These are phyloP conservation scores for Coenonympha glycerion DNA, from an alignment of 2,888 invertebrate species.

Conservation along the genomic window DNA sequence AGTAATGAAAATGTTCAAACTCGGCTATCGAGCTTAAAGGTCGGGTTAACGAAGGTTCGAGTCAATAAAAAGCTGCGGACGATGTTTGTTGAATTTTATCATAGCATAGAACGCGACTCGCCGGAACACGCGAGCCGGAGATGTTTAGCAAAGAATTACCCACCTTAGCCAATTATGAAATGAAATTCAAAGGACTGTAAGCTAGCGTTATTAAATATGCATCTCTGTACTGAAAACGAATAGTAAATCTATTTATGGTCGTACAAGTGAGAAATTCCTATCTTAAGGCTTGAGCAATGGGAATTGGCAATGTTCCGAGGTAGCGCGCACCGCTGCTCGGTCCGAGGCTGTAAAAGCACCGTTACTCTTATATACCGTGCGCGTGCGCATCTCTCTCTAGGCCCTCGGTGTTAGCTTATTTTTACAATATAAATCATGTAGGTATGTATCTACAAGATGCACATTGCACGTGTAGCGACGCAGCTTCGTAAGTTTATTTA, in stretches of 20 bases:
- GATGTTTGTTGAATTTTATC: conserved; percentile 21
- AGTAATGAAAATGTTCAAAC: no score
- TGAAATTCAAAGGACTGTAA: conserved; percentile 30
- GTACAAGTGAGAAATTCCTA: conserved; percentile 69
- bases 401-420: conserved; percentile 54
- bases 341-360: conserved; percentile 67
- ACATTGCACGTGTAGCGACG: conserved; percentile 26
- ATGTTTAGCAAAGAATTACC: conserved; percentile 35
- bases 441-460: conserved; percentile 27
- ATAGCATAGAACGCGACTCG: conserved; percentile 25
- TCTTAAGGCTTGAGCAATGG: conserved; percentile 66
- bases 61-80: conserved; percentile 31
- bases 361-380: conserved; percentile 73
- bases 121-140: conserved; percentile 38
- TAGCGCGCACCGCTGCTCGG: conserved; percentile 47
- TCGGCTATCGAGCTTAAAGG: conserved; percentile 28
- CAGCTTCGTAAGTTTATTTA: conserved; percentile 22
- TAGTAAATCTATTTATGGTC: conserved; percentile 61
- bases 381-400: conserved; percentile 69
- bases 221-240: conserved; percentile 40
- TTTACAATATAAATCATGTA: no score
- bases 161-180: conserved; percentile 23
- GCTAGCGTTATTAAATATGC: conserved; percentile 25
- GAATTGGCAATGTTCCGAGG: conserved; percentile 73
- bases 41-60: conserved; percentile 33